Evolutionary conservation across 2,888 invertebrate species (phyloP), one percentile per base, ranked within the genome.

Genomic region (Polylopha cassiicola): DNA sequence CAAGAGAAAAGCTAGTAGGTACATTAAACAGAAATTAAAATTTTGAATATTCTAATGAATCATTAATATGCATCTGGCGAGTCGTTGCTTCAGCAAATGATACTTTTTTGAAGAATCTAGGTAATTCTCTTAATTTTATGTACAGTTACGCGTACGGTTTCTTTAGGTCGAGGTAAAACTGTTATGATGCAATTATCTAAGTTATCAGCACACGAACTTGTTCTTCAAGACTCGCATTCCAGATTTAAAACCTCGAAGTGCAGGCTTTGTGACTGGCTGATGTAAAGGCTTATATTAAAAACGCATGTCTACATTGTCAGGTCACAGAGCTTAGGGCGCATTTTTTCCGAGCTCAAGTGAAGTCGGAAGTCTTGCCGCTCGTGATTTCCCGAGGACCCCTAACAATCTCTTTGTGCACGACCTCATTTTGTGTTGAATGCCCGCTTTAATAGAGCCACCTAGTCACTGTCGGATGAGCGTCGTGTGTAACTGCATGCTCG

Each of bases 331-430:
- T 26, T 18, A 20, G 13, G 29, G 14, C 17, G 29, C 23, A 22
- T 22, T 32, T 30, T 30, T 32, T 10, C 15, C 34, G 6, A 18
- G 34, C 34, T 29, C 29, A 16, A 30, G 37, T 37, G 17, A 22
- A 32, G 31, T 22, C 13, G 31, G 31, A 21, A 52, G 47, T 49
- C 42, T 54, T 43, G 48, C 53, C 47, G 58, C 53, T 70, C 67
- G 66, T 73, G 73, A 73, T 74, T 64, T 72, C 61, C 66, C 59
- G 64, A 68, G 72, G 67, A 71, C 58, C 57, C 52, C 65, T 73
- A 74, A 75, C 71, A 71, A 73, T 73, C 70, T 67, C 68, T 71
- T 73, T 68, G 69, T 72, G 66, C 67, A 63, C 72, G 77, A 74
- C 76, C 76, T 74, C 74, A 67, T 74, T 75, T 69, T 59, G 62